Base-by-base conservation (phyloP, 2,888 invertebrate species). In the Drosophila hawaiiensis region DNA sequence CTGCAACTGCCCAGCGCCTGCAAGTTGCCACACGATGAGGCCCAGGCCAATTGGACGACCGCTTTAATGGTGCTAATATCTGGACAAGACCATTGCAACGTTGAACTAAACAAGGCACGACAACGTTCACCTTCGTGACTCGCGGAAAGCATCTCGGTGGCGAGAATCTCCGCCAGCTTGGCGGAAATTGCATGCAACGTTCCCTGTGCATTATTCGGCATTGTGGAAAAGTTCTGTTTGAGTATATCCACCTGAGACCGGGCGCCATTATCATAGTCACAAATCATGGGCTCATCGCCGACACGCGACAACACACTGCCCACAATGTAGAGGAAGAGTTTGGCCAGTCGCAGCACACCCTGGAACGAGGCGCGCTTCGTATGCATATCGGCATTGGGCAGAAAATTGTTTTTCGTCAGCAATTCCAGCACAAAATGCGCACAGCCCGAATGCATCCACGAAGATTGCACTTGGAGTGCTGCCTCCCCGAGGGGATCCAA, bases 341-440 rank as follows among this genome's bases (percentile, higher is more conserved):
- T 99, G 81, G 97, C 96, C 82, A 99, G 95, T 92, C 97, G 97
- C 87, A 99, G 94, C 78, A 98, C 96, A 54, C 97, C 97, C 90
- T 98, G 95, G 93, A 97, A 98, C 14, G 98, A 98, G 68, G 97
- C 96, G 85, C 95, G 94, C 91, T 96, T 96, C 0, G 96, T 96
- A 61, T 95, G 95, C 89, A 96, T 95, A 91, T 97, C 97, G 29
- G 97, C 96, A 83, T 95, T 96, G 19, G 96, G 95, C 94, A 97
- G 94, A 92, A 97, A 97, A 93, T 97, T 97, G 90, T 97, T 97
- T 92, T 96, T 96, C n/a, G 96, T 97, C 62, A 97, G 92, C 95
- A 97, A 95, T 88, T 97, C 97, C 35, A 97, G 93, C 73, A 97
- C 95, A 59, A 96, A 95, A 74, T 95, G 95, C 2, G 94, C 93